Evolutionary conservation across 2,888 invertebrate species (phyloP), one percentile per base, ranked within the genome.

Genomic region (Coelopa pilipes): DNA sequence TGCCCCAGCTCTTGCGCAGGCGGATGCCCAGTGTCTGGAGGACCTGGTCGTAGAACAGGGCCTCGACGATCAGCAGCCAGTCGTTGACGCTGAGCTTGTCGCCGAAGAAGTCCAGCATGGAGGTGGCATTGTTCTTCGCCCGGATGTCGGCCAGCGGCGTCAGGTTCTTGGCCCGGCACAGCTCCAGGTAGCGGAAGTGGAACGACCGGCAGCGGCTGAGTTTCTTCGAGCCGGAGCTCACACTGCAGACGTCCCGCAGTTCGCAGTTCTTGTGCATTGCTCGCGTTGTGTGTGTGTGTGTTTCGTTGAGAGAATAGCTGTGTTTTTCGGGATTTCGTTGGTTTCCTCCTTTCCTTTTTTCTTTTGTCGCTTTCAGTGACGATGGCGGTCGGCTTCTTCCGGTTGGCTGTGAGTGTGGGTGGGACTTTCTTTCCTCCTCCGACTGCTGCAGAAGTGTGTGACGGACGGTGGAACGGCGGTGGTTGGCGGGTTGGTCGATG

Each of bases 41-140:
- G 75, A 92, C 92, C 68, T 92, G 89, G 84, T 95, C 95, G 77
- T 92, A 89, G 66, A 91, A 90, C 7, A 95, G 86, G 0, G 94
- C 92, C 80, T 93, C 92, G 68, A 93, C 87, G 66, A 95, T 91
- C 1, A 94, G 92, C 47, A 90, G 89, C 94, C 94, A 95, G 78
- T 95, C 94, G 76, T 90, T 91, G 76, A 93, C 91, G 81, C 92
- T 93, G 68, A 95, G 89, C 78, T 94, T 90, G 82, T 95, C 94
- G 69, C 92, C 93, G 77, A 90, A 91, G 80, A 95, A 92, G 79
- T 94, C 94, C 76, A 93, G 81, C 57, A 88, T 86, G 67, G 90
- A 89, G 19, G 89, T 90, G 72, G 89, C 89, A 60, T 87, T 85
- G 11, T 83, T 80, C 74, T 86, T 87, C 15, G 80, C 76, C 53